Conservation (phyloP, 2,113 vertebrate genomes). For the Redunca redunca region DNA sequence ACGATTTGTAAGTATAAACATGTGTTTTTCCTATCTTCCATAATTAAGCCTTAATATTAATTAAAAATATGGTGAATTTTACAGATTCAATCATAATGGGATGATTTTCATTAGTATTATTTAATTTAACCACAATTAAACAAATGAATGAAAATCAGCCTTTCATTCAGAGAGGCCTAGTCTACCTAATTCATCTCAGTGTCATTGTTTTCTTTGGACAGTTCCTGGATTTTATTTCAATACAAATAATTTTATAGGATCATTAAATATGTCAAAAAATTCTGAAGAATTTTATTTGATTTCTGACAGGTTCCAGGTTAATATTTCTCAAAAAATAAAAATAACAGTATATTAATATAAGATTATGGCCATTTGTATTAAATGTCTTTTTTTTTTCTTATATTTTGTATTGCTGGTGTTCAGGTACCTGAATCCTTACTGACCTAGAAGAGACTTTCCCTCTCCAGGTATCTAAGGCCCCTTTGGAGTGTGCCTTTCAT, state of each 20-base stretch:
- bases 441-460: not conserved
- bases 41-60: not conserved
- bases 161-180: not conserved
- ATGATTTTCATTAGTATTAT: not conserved
- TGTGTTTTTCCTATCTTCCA: not conserved
- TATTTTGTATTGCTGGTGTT: not conserved
- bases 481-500: not conserved
- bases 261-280: not conserved
- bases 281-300: not conserved
- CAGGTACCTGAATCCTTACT: not conserved
- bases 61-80: not conserved
- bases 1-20: too few relatives aligned
- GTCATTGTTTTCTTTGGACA: not conserved
- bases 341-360: not conserved
- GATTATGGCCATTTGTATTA: not conserved
- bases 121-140: not conserved
- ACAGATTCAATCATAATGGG: not conserved
- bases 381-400: not conserved
- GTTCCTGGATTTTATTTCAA: not conserved
- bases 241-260: not conserved
- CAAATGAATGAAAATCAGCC: not conserved
- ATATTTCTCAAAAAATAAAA: not conserved
- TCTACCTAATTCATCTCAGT: not conserved
- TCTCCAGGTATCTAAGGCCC: not conserved
- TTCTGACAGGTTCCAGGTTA: not conserved